Evolutionary conservation across 2,888 invertebrate genomes (phyloP), one percentile per base, ranked within the genome.

Genomic region (Pinctada fucata): DNA sequence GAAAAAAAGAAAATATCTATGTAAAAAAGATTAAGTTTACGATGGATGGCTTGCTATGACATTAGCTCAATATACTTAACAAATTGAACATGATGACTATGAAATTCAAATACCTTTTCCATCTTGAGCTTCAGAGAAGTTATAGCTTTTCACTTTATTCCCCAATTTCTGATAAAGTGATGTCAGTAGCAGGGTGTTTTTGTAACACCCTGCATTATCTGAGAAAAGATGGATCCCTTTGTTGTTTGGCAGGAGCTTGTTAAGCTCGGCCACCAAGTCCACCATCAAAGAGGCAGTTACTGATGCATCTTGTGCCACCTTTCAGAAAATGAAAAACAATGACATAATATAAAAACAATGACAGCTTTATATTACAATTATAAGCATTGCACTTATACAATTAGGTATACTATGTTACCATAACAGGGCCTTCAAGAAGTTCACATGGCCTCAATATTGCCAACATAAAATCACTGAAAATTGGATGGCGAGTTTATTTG

Each of bases 161-260:
- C 45, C 67, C 8, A 67, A 8, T 67, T 67, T 47, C 16, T 6
- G n/a, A 10, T 13, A 45, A 31, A 67, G 67, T 3, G 45, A 10
- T 16, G 31, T 10, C 45, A n/a, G 5, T 47, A 67, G 31, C 45
- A 67, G 13, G 13, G 67, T 67, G 45, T 67, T 67, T 47, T 67
- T 67, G 16, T 45, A 67, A 8, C 67, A 67, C 31, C 67, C 67
- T 67, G 67, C 67, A 67, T 67, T 67, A 67, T 67, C 67, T 67
- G 67, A 67, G 67, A 67, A 67, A 31, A 67, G 45, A 47, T 67
- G 13, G n/a, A 67, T 31, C 67, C 10, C 67, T 31, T 45, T 13
- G 10, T 45, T 67, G 45, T 67, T 67, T 67, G 67, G n/a, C 47
- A 67, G n/a, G 31, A 45, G 67, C 16, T 64, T 64, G 10, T 10